Evolutionary conservation across 2,113 vertebrate species (phyloP).

Genomic region (Geococcyx californianus): DNA sequence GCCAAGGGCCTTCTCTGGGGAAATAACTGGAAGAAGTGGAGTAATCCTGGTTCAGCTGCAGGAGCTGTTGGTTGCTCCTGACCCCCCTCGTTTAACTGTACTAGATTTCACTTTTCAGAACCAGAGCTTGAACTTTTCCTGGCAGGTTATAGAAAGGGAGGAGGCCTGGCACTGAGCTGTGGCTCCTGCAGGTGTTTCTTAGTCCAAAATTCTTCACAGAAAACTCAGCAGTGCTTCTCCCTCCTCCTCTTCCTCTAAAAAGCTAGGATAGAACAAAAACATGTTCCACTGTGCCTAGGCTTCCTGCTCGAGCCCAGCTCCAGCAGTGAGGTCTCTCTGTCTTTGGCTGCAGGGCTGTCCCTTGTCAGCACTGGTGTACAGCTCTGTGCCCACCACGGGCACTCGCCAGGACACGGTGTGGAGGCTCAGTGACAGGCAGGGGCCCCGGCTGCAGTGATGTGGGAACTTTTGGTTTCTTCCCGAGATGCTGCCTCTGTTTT

Average conservation of each 20-base stretch:
- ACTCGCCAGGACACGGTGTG: too few species aligned
- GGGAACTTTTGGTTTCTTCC: too few species aligned
- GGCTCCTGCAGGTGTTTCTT: not conserved
- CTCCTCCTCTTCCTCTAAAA: not conserved
- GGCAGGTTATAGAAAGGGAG: not conserved
- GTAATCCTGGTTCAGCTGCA: not conserved
- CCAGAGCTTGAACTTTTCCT: not conserved
- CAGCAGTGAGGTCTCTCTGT: too few species aligned
- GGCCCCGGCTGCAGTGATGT: too few species aligned
- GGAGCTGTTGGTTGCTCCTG: not conserved
- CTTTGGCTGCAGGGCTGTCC: too few species aligned
- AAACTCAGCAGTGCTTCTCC: not conserved
- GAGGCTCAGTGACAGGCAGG: too few species aligned
- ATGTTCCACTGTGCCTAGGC: too few species aligned
- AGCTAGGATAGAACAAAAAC: not conserved
- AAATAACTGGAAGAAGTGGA: not conserved
- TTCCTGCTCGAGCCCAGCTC: too few species aligned
- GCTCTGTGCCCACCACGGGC: too few species aligned
- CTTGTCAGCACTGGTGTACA: too few species aligned
- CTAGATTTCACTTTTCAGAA: not conserved
- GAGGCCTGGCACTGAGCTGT: accelerated
- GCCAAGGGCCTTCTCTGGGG: not conserved
- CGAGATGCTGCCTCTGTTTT: too few species aligned
- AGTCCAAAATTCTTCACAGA: not conserved
- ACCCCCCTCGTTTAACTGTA: not conserved